Percentiles rank a stretch among this genome's conserved stretches.
Evolutionary conservation across 2,797 vertebrate species (phyloP).

Genomic region (Delichon dasypus): DNA sequence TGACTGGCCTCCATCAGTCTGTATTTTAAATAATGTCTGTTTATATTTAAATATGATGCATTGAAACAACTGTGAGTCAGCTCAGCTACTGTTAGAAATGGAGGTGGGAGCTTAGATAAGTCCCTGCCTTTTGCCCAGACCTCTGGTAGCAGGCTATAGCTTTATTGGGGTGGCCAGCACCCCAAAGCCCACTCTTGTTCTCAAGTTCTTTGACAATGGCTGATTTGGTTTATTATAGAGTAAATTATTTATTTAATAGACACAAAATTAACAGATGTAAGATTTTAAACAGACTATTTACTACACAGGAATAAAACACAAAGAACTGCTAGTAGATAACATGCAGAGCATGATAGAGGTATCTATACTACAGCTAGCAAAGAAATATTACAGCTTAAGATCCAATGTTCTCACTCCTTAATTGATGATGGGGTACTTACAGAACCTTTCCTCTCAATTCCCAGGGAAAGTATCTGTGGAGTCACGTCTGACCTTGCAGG

Average conservation of each 20-base stretch:
- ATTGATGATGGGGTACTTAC: not conserved
- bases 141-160: not conserved
- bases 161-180: not conserved
- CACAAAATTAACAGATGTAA: not conserved
- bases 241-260: not conserved
- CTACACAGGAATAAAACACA: not conserved
- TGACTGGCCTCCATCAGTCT: not conserved
- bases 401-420: not conserved
- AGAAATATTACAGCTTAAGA: not conserved
- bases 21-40: not conserved
- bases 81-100: not conserved
- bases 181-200: not conserved
- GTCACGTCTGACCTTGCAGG: not conserved
- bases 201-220: not conserved
- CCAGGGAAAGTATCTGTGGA: not conserved
- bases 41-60: not conserved
- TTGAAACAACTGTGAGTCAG: not conserved
- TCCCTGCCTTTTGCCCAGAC: not conserved
- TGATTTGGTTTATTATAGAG: not conserved
- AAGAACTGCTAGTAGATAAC: not conserved
- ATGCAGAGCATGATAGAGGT: not conserved
- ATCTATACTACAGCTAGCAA: not conserved
- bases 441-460: not conserved
- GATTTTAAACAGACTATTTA: not conserved
- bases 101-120: not conserved